Base-by-base conservation (phyloP, 2,113 vertebrate species). In the Nerophis ophidion region DNA sequence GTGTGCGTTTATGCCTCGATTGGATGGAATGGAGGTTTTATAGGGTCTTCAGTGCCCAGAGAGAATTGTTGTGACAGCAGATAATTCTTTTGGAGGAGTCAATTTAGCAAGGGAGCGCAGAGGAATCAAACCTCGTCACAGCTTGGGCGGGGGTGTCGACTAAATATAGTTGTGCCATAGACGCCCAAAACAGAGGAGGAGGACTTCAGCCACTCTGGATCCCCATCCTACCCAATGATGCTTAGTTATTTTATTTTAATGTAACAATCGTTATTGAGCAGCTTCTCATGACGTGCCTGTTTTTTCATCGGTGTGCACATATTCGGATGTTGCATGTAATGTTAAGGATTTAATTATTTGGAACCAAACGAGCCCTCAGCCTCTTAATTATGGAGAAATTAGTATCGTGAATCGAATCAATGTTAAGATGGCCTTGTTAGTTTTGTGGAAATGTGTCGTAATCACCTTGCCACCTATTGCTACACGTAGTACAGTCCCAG, bases 1-100 rank as follows among this genome's bases (percentile, higher is more conserved):
- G 57, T 40, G 38, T 61, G 53, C 47, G 26, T 58, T 54, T 45
- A 8, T 57, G 38, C 16, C 35, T 44, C 52, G 47, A 51, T 49
- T 56, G 53, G 53, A 51, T 40, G 48, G 33, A 66, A 67, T 74
- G 59, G 48, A 46, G 40, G 70, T 70, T 68, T 81, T 60, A 73
- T 76, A 78, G 36, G 44, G 66, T 81, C 62, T 35, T 83, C 74
- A 81, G 63, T 51, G 40, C 75, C 80, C 75, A 68, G 67, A 80
- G 69, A 84, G 68, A 84, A 82, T 85, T 57, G 57, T 63, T 72
- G 63, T 83, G 83, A 83, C 83, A 79, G 81, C 81, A 81, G 77
- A 83, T 85, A 76, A 84, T 81, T 81, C 60, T 76, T 70, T 72
- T 68, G 71, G 64, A 76, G 49, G 69, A 71, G 77, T 69, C 71